Evolutionary conservation across 2,113 vertebrate species (phyloP).

Genomic region (Gulo gulo): DNA sequence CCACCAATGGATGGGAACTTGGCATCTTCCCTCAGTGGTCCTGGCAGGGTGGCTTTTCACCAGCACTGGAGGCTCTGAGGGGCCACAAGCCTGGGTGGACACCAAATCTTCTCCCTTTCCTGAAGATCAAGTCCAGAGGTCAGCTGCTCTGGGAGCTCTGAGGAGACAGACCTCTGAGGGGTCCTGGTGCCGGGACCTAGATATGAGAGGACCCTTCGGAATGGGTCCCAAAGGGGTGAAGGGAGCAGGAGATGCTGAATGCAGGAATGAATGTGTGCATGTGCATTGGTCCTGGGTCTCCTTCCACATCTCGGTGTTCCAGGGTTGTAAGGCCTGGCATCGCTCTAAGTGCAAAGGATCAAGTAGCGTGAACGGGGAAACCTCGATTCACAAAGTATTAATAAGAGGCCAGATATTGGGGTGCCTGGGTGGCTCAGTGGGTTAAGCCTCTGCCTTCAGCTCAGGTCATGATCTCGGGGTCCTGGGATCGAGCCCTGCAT

Average conservation of each 20-base stretch:
- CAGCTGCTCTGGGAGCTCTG: background rate
- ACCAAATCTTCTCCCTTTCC: background rate
- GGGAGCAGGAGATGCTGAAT: background rate
- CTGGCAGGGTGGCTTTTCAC: background rate
- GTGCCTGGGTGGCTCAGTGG: too few species aligned
- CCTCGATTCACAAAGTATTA: background rate
- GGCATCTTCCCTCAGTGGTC: background rate
- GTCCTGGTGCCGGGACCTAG: background rate
- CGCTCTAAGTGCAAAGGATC: background rate
- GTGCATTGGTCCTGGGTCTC: rapidly evolving
- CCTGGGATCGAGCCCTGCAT: too few species aligned
- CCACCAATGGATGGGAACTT: too few species aligned
- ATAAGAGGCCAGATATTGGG: too few species aligned
- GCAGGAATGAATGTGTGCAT: background rate
- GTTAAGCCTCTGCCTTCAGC: too few species aligned
- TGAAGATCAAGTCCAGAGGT: background rate
- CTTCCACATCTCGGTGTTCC: background rate
- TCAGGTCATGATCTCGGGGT: too few species aligned
- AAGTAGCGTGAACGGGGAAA: background rate
- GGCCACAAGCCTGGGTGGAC: background rate
- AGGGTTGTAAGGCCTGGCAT: background rate
- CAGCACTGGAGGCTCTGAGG: background rate
- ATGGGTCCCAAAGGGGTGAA: background rate
- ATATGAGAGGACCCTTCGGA: background rate
- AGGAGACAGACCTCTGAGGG: background rate